Conservation (phyloP, 2,113 vertebrate species). For the Forbesichthys agassizii region DNA sequence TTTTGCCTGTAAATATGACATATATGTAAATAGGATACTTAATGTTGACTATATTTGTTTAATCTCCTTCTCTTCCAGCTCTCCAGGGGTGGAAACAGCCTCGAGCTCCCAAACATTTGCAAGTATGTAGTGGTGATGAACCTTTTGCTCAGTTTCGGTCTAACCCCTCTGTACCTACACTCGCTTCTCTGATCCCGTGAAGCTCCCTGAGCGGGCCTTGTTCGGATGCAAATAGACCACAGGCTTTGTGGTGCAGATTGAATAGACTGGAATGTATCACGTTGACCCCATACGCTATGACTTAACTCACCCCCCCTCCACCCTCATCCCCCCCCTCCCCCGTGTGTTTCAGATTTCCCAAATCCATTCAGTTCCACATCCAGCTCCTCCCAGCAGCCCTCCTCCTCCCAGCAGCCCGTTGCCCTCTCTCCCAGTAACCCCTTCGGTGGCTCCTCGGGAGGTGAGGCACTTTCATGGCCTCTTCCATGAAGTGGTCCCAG, state of each 20-base stretch:
- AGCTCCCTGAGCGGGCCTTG: conserved; percentile 8
- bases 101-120: conserved; percentile 73
- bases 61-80: conserved; percentile 44
- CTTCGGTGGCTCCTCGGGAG: conserved; percentile 81
- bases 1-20: neutral
- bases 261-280: conserved; percentile 55
- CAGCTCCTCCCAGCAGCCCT: conserved; percentile 43
- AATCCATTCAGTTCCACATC: conserved; percentile 81
- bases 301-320: conserved; percentile 28
- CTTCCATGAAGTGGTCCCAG: neutral
- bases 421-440: conserved; percentile 86
- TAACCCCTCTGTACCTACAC: conserved; percentile 15
- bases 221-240: conserved; percentile 38
- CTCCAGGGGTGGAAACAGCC: conserved; percentile 70
- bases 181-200: conserved; percentile 13
- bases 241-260: conserved; percentile 8
- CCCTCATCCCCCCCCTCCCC: neutral
- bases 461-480: conserved; percentile 61
- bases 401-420: conserved; percentile 61
- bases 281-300: conserved; percentile 40
- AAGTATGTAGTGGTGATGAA: conserved; percentile 57
- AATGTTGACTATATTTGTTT: neutral
- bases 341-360: conserved; percentile 76
- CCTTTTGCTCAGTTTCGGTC: conserved; percentile 11
- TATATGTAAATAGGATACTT: neutral